phyloP scores from a whole-genome alignment of 1,140 invertebrate species.

The Euglossa dilemma region DNA sequence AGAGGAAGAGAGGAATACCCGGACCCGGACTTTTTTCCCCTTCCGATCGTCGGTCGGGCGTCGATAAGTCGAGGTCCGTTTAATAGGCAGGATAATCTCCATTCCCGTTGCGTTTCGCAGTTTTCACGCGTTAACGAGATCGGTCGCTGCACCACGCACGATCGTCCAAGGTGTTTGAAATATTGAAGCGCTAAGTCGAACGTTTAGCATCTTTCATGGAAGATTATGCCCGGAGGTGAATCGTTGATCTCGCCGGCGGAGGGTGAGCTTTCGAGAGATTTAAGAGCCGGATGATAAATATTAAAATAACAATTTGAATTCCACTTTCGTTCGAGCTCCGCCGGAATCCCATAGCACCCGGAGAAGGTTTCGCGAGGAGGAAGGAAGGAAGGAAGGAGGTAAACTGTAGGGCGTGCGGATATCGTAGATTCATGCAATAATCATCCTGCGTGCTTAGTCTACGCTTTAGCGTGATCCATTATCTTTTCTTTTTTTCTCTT shows the following conservation, averaged over 20 bases:
- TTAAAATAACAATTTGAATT: conserved; percentile 76
- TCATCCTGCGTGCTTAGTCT: conserved; percentile 64
- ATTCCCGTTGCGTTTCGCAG: too few relatives aligned
- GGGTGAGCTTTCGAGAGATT: conserved; percentile 57
- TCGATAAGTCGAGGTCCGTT: too few relatives aligned
- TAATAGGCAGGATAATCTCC: too few relatives aligned
- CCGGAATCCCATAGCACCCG: conserved; percentile 39
- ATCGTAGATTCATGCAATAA: conserved; percentile 70
- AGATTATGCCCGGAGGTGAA: conserved; percentile 48
- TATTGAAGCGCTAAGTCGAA: conserved; percentile 59
- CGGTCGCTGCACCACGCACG: neutral
- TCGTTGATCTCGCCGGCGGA: conserved; percentile 9
- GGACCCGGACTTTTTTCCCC: too few relatives aligned
- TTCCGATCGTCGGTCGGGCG: too few relatives aligned
- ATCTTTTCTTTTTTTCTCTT: neutral
- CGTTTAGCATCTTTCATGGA: conserved; percentile 63
- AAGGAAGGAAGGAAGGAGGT: conserved; percentile 12
- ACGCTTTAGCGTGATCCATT: conserved; percentile 53
- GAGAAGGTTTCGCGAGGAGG: conserved; percentile 24
- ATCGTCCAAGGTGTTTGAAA: conserved; percentile 46
- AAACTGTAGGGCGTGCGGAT: conserved; percentile 12
- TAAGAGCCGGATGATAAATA: conserved; percentile 70
- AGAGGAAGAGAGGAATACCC: neutral
- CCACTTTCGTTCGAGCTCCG: conserved; percentile 65
- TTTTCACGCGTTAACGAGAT: neutral